Evolutionary conservation across 2,113 vertebrate genomes (phyloP).

Genomic region (Mus spicilegus): DNA sequence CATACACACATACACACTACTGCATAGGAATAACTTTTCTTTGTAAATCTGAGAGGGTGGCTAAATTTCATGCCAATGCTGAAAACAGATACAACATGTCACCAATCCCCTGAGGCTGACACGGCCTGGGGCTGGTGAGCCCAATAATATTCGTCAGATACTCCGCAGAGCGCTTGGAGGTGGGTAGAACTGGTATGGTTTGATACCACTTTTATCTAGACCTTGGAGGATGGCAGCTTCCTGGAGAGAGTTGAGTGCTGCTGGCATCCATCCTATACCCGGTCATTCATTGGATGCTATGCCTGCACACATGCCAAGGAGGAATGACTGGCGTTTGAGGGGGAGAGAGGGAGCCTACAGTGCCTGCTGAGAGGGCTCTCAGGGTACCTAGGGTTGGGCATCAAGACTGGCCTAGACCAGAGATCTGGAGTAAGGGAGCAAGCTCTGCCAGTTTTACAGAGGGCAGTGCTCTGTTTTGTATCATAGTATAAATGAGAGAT

Average conservation of each 20-base stretch:
- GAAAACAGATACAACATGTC: neutral
- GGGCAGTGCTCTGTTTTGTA: neutral
- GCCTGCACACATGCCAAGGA: neutral
- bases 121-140: neutral
- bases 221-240: neutral
- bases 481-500: constrained; percentile 1
- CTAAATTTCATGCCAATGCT: neutral
- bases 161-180: neutral
- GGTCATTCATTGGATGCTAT: neutral
- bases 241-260: neutral
- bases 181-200: neutral
- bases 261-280: no score
- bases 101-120: neutral
- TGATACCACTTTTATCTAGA: neutral
- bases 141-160: neutral
- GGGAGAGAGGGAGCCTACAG: neutral
- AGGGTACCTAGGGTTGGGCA: neutral
- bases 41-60: neutral
- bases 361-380: neutral
- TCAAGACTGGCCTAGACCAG: neutral
- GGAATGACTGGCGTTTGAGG: neutral
- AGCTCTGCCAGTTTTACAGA: neutral
- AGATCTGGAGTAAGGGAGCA: neutral
- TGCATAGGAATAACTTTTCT: neutral
- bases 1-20: neutral